Base-by-base conservation (phyloP, 2,888 invertebrate species). In the Aricia artaxerxes region DNA sequence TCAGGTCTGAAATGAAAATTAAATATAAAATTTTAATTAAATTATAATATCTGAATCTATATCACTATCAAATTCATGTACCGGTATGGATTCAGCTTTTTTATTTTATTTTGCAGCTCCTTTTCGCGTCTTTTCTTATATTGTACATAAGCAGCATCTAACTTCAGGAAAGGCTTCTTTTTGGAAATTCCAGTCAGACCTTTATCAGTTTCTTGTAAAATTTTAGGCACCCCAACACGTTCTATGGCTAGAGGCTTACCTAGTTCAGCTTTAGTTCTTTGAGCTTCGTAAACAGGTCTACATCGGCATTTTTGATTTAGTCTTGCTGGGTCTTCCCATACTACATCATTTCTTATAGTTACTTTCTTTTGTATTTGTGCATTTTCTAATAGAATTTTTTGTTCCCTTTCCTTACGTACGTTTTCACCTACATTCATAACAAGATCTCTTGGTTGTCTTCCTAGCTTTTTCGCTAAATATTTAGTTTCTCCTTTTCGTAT, bases 21-120 rank as follows among this genome's bases (percentile, higher is more conserved):
- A 1, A 57, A 16, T 16, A 16, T 16, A 4, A 16, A 16, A 13
- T 53, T 53, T 53, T 53, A 4, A 53, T 16, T 16, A 57, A 16
- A 16, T 57, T 57, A 16, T 57, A 57, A 1, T 16, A 13, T 4
- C 1, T 57, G 4, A 4, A 57, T 57, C 4, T 57, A 1, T 16
- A 57, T 57, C 13, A 57, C 16, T 57, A 57, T 57, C 24, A 44
- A 61, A 73, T 0, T 40, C 73, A 78, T 53, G 81, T 86, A 93
- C 94, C 88, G 89, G 81, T 85, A 89, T 2, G 93, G 92, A 82
- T 93, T 89, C 49, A 93, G 88, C 84, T 89, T 90, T 31, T 82
- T 82, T 61, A 94, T 86, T 69, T 87, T 87, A 1, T 86, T 82
- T 78, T 84, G 82, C 0, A 92, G 84, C 9, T 89, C 86, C 0